A percentile compares a stretch with the other conserved stretches of the same genome.
phyloP scores from a whole-genome alignment of 2,797 vertebrate species.

The Cynodonichthys magdalenae region DNA sequence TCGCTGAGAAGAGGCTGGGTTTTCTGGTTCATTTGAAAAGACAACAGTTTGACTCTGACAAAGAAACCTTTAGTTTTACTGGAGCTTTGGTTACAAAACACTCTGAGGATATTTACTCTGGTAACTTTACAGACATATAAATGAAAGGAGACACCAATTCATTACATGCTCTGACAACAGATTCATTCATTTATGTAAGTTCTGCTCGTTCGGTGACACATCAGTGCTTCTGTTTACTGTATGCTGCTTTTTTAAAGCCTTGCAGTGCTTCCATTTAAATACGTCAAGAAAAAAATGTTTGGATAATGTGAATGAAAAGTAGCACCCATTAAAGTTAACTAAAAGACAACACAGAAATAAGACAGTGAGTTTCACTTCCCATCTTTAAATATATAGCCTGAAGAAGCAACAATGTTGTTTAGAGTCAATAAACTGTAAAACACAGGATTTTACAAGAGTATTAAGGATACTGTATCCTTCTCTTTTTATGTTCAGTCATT shows the following conservation, averaged over 20 bases:
- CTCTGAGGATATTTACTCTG: constrained; percentile 22
- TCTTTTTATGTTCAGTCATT: no score
- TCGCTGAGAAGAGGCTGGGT: constrained; percentile 69
- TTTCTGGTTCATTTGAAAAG: constrained; percentile 62
- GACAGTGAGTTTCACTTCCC: neutral
- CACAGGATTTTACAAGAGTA: constrained; percentile 32
- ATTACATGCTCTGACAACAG: neutral
- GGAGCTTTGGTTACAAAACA: constrained; percentile 34
- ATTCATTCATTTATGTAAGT: neutral
- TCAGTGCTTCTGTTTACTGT: neutral
- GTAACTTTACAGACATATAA: constrained; percentile 20
- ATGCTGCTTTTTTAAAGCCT: constrained; percentile 7
- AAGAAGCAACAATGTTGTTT: constrained; percentile 9
- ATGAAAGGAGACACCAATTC: neutral
- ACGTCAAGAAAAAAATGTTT: constrained; percentile 12
- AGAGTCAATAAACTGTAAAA: constrained; percentile 46
- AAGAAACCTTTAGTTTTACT: constrained; percentile 61
- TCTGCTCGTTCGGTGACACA: neutral
- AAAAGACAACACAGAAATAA: constrained; percentile 31
- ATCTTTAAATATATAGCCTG: no score
- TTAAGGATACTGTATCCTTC: neutral
- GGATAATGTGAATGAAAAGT: neutral
- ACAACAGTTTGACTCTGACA: constrained; percentile 57
- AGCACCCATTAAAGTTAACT: constrained; percentile 31
- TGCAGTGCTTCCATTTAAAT: constrained; percentile 21